Conservation (phyloP, 2,888 invertebrate species). For the Poecilobothrus nobilitatus region DNA sequence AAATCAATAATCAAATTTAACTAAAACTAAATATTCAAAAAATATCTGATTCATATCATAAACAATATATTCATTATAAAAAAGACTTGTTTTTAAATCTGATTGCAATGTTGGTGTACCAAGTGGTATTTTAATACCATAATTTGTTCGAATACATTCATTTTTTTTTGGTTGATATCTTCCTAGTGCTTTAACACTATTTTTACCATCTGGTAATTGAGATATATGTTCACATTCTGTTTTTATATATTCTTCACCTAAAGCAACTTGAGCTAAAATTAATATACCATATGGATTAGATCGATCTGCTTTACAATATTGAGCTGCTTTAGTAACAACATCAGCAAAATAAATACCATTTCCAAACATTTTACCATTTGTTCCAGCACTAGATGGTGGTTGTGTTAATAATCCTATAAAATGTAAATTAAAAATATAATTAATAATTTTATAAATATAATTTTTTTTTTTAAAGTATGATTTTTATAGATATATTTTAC, state of each 20-base stretch:
- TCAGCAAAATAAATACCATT: conserved; percentile 77
- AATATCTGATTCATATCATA: conserved; percentile 53
- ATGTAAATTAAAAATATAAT: neutral
- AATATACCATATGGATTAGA: conserved; percentile 62
- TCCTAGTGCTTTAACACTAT: conserved; percentile 79
- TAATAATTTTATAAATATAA: too few relatives aligned
- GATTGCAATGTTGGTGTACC: neutral
- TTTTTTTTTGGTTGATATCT: conserved; percentile 69
- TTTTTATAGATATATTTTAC: too few relatives aligned
- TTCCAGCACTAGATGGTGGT: conserved; percentile 88
- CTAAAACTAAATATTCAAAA: neutral
- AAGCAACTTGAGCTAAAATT: conserved; percentile 57
- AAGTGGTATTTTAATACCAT: neutral
- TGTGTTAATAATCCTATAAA: neutral
- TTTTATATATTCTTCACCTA: conserved; percentile 77
- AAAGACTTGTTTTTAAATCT: conserved; percentile 45
- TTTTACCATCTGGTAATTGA: conserved; percentile 66
- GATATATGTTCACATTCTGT: conserved; percentile 57
- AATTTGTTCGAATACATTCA: conserved; percentile 43
- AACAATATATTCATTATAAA: conserved; percentile 91
- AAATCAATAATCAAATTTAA: neutral
- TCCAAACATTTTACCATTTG: conserved; percentile 87
- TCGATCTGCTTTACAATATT: conserved; percentile 71
- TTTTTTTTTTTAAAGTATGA: too few relatives aligned
- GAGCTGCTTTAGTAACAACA: conserved; percentile 48